phyloP scores from a whole-genome alignment of 2,113 vertebrate species.

The Brachyhypopomus gauderio region DNA sequence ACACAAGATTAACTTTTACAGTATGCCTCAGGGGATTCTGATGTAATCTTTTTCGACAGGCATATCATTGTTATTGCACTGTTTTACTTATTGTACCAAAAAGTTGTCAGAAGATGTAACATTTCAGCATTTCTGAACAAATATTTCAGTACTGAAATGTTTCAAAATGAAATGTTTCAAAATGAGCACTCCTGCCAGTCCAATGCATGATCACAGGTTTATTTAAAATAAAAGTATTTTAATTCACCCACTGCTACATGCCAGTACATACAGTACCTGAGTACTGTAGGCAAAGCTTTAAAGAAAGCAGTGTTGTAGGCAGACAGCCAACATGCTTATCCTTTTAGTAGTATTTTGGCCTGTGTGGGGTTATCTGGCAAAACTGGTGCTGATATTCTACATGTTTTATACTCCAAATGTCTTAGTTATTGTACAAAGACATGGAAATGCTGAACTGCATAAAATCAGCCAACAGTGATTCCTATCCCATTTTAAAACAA shows the following conservation, averaged over 20 bases:
- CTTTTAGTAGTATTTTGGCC: conserved; percentile 1
- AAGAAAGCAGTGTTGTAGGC: background rate
- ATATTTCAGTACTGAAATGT: background rate
- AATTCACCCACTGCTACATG: conserved; percentile 25
- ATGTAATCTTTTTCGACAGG: background rate
- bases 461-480: too few relatives aligned
- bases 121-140: conserved; percentile 6
- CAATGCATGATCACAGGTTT: conserved; percentile 36
- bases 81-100: background rate
- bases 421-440: too few relatives aligned
- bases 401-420: background rate
- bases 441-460: too few relatives aligned
- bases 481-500: too few relatives aligned
- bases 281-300: conserved; percentile 15
- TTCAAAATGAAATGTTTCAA: too few relatives aligned
- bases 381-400: conserved; percentile 2
- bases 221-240: conserved; percentile 7
- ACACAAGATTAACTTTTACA: conserved; percentile 12
- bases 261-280: too few relatives aligned
- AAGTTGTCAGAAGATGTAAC: background rate
- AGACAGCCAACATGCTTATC: background rate
- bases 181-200: conserved; percentile 5
- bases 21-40: background rate
- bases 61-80: background rate
- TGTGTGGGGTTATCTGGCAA: conserved; percentile 14